These are phyloP conservation scores for Morpho achilles DNA, from an alignment of 2,888 invertebrate species.

Conservation along the genomic window DNA sequence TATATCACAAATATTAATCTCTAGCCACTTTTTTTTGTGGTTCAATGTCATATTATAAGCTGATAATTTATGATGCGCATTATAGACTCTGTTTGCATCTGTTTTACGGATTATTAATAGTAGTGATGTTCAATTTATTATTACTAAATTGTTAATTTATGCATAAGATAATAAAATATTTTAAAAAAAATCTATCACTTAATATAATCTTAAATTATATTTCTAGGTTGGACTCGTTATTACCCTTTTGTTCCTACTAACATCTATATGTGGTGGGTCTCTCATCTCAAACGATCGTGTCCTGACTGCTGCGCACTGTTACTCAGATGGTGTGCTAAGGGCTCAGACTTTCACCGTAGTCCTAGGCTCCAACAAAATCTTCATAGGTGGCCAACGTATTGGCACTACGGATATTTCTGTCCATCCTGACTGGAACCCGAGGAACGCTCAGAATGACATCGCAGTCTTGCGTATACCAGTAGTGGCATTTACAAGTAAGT, in stretches of 20 bases:
- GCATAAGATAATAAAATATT: too few species aligned
- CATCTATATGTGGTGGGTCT: constrained; percentile 49
- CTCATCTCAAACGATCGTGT: constrained; percentile 36
- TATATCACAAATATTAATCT: too few species aligned
- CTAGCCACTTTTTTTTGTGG: too few species aligned
- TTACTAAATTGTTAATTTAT: too few species aligned
- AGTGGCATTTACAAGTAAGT: constrained; percentile 37
- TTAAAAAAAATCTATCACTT: too few species aligned
- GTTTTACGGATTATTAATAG: too few species aligned
- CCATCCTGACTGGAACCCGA: constrained; percentile 42
- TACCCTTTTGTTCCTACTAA: constrained; percentile 36
- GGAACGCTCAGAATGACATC: constrained; percentile 40
- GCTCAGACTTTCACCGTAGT: constrained; percentile 43
- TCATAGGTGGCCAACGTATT: constrained; percentile 43
- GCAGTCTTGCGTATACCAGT: constrained; percentile 35
- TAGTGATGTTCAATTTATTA: too few species aligned
- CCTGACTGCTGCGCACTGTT: constrained; percentile 51
- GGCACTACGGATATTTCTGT: constrained; percentile 33
- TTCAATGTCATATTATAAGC: too few species aligned
- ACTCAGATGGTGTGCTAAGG: constrained; percentile 36
- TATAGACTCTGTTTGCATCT: too few species aligned
- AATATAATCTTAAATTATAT: neutral
- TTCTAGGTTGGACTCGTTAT: constrained; percentile 50
- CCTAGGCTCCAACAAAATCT: constrained; percentile 46
- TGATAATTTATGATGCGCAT: too few species aligned